Base-by-base conservation (phyloP, 2,888 invertebrate species). In the Phyllotreta striolata region DNA sequence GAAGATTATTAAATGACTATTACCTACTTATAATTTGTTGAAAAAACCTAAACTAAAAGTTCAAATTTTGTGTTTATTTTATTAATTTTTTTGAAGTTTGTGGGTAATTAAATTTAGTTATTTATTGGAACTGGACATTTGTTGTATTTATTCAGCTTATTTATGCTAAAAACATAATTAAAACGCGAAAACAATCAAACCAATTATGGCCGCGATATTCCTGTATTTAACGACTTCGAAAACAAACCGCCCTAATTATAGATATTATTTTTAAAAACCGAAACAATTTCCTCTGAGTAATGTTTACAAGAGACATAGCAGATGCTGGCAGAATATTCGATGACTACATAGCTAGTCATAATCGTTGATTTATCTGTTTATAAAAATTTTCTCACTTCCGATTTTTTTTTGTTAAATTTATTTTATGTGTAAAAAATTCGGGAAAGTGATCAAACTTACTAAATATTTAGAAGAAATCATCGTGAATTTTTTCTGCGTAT, bases 201-300 rank as follows among this genome's bases (percentile, higher is more conserved):
- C 55, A 66, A 64, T 65, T 64, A 63, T 59, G 68, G 63, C 61
- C 62, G 54, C 55, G 64, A 68, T 24, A 66, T 71, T 69, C 66
- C 65, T 66, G 64, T 63, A 67, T 73, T 72, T 71, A 52, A 73
- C 67, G 70, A 69, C 73, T 66, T 64, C 68, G 64, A 71, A 73
- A 73, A 72, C 67, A 73, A 73, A 73, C 72, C 65, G 13, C 6
- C 38, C 54, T 52, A 55, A 49, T 58, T 59, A 66, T 66, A 58
- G 54, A 63, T 14, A 59, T 56, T 58, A 63, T 63, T 63, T 24
- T 54, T 63, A 63, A 63, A 62, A 63, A 63, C 46, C 37, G 49
- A 56, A 52, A 52, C 52, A 52, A 52, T 52, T 52, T 52, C 52
- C 52, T 52, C 38, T 52, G 52, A 52, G 52, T 52, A 52, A 52